Conservation (phyloP, 1,140 invertebrate genomes). For the Drosophila nikananu region DNA sequence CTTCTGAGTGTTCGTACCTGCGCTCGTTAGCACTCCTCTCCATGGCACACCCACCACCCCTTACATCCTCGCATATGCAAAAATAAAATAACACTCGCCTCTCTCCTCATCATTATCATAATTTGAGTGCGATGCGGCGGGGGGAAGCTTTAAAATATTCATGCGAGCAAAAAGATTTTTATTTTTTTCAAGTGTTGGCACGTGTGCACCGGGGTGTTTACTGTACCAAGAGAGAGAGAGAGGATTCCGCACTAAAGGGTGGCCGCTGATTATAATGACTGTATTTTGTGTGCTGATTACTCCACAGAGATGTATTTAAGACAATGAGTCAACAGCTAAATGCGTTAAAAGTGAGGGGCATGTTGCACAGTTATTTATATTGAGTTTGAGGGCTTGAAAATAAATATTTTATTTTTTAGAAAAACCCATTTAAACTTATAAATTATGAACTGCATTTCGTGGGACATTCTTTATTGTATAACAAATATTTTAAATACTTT, state of each 20-base stretch:
- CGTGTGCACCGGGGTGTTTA: slow-evolving; percentile 63
- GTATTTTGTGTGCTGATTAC: slow-evolving; percentile 59
- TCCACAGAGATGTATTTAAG: slow-evolving; percentile 27
- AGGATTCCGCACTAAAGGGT: background rate
- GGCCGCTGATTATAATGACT: slow-evolving; percentile 54
- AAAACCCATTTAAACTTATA: background rate
- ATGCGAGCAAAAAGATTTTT: slow-evolving; percentile 65
- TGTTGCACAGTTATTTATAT: background rate
- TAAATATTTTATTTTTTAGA: background rate
- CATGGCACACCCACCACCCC: slow-evolving; percentile 4
- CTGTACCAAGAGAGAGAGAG: slow-evolving; percentile 23
- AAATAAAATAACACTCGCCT: slow-evolving; percentile 57
- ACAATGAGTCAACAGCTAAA: slow-evolving; percentile 34
- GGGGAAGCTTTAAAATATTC: slow-evolving; percentile 77
- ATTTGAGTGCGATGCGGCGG: slow-evolving; percentile 70
- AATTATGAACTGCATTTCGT: background rate
- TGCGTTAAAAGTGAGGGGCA: background rate
- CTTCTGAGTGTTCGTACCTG: slow-evolving; percentile 56
- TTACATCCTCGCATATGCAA: slow-evolving; percentile 19
- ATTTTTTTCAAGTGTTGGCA: slow-evolving; percentile 60
- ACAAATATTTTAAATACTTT: too few species aligned
- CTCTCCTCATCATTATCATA: slow-evolving; percentile 73
- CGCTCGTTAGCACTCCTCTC: slow-evolving; percentile 64
- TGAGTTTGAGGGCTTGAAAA: background rate
- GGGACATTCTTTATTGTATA: too few species aligned